A percentile compares a stretch with the other conserved stretches of the same genome.
Evolutionary conservation across 1,140 invertebrate species (phyloP).

Genomic region (Drosophila teissieri): DNA sequence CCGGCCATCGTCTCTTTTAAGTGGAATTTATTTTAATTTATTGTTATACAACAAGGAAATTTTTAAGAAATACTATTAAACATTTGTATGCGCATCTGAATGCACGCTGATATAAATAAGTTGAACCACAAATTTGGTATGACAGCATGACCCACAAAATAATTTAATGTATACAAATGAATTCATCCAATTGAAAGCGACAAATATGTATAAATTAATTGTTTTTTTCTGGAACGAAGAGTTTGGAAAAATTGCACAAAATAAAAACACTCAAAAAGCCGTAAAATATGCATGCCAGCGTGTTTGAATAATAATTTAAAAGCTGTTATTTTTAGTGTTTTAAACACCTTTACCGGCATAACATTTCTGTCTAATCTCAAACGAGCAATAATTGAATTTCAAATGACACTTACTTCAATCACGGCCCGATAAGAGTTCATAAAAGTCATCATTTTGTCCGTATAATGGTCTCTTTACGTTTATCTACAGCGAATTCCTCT

Average conservation of each 20-base stretch:
- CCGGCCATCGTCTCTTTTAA: neutral
- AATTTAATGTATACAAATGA: neutral
- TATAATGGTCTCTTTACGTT: conserved; percentile 2
- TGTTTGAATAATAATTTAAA: conserved; percentile 6
- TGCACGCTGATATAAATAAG: neutral
- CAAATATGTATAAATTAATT: conserved; percentile 6
- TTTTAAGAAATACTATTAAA: too few species aligned
- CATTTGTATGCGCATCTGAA: too few species aligned
- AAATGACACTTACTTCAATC: conserved; percentile 68
- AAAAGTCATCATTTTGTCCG: conserved; percentile 28
- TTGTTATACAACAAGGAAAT: neutral
- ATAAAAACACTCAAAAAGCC: conserved; percentile 24
- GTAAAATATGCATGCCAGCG: conserved; percentile 8
- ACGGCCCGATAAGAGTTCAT: conserved; percentile 53
- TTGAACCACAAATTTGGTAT: neutral
- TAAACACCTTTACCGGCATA: conserved; percentile 1
- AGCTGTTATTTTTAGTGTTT: conserved; percentile 22
- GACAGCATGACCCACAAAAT: conserved; percentile 11
- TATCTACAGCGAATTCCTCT: conserved; percentile 12
- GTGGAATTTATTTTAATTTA: neutral
- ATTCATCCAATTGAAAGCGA: conserved; percentile 4
- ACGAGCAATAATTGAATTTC: conserved; percentile 50
- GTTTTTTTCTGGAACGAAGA: neutral
- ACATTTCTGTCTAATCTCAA: conserved; percentile 42
- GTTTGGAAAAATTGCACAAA: conserved; percentile 12